Percentiles rank a stretch among this genome's conserved stretches.
These are phyloP conservation scores for Boleophthalmus pectinirostris DNA, from an alignment of 2,113 vertebrate genomes.

Conservation along the genomic window DNA sequence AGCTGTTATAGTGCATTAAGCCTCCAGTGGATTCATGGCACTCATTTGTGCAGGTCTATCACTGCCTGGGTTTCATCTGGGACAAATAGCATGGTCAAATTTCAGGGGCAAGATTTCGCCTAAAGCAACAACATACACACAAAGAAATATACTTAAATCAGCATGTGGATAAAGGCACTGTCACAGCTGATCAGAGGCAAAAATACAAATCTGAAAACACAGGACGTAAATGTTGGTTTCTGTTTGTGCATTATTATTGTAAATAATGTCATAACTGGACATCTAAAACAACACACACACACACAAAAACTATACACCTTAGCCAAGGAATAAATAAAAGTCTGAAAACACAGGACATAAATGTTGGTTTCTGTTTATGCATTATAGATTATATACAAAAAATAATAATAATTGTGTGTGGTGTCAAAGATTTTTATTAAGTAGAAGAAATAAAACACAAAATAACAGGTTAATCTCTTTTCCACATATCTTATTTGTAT, in stretches of 20 bases:
- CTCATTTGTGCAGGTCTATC: constrained; percentile 28
- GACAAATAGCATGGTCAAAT: constrained; percentile 15
- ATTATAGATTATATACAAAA: no score
- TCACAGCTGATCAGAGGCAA: neutral
- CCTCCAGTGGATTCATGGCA: constrained; percentile 31
- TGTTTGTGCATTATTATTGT: no score
- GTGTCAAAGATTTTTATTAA: no score
- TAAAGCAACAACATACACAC: constrained; percentile 8
- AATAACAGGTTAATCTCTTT: no score
- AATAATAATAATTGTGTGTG: no score
- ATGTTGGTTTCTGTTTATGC: no score
- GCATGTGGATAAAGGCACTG: neutral
- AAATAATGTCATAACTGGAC: no score
- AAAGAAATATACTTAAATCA: neutral
- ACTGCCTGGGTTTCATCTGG: constrained; percentile 26
- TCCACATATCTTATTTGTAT: no score
- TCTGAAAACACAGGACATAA: neutral
- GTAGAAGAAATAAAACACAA: no score
- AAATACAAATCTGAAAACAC: neutral
- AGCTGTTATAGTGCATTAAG: constrained; percentile 27
- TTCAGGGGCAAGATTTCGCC: constrained; percentile 25
- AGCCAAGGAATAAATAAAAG: no score
- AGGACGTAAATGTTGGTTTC: neutral
- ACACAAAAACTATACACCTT: no score
- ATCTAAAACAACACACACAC: no score